A percentile compares a stretch with the other conserved stretches of the same genome.
phyloP scores from a whole-genome alignment of 2,888 invertebrate species.

The Graphium colonna region DNA sequence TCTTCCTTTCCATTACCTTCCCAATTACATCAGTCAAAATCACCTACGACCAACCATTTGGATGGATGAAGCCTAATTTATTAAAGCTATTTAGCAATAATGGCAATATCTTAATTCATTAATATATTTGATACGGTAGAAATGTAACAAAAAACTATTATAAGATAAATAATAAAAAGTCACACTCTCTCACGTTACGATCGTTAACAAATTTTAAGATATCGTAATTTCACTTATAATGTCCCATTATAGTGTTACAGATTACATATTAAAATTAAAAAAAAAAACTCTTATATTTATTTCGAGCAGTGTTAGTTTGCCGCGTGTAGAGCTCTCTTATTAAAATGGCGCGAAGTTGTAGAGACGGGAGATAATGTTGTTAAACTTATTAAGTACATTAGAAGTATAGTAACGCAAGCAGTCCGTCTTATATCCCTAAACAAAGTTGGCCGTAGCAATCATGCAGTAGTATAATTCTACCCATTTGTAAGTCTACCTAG shows the following conservation, averaged over 20 bases:
- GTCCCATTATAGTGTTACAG: neutral
- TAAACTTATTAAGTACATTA: neutral
- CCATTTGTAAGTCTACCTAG: constrained; percentile 61
- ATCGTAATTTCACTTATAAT: no score
- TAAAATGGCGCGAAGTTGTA: neutral
- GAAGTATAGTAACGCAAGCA: constrained; percentile 21
- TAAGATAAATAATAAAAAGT: neutral
- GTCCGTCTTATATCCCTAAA: constrained; percentile 22
- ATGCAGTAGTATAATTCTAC: constrained; percentile 41
- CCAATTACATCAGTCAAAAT: constrained; percentile 34
- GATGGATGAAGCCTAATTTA: constrained; percentile 13
- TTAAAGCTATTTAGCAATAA: constrained; percentile 16
- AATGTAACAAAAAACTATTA: neutral
- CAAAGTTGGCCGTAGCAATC: constrained; percentile 43
- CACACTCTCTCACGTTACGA: no score
- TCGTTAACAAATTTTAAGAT: no score
- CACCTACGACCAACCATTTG: constrained; percentile 43
- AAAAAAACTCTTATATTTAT: neutral
- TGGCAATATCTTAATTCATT: constrained; percentile 1
- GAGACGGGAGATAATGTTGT: neutral
- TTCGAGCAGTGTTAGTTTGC: neutral
- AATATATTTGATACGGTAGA: neutral
- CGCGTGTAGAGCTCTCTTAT: neutral
- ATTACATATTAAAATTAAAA: neutral
- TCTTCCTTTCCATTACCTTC: no score